These are phyloP conservation scores for Drosophila bocki DNA, from an alignment of 1,140 invertebrate species.

Conservation along the genomic window DNA sequence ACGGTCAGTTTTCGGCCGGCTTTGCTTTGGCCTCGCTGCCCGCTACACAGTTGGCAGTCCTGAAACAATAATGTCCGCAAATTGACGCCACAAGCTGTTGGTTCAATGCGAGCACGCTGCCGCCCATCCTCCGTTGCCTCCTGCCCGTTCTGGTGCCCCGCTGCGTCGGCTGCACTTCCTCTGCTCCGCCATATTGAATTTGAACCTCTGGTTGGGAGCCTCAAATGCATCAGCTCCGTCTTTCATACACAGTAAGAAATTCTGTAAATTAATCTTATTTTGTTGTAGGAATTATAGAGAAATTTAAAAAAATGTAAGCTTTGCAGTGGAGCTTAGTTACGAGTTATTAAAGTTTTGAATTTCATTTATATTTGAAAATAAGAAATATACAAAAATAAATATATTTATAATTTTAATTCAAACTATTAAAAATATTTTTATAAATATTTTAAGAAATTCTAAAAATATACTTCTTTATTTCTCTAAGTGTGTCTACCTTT, in stretches of 20 bases:
- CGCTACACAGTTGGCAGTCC: conserved; percentile 69
- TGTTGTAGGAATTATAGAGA: rapidly evolving
- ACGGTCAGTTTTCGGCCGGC: conserved; percentile 66
- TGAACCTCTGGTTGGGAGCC: conserved; percentile 46
- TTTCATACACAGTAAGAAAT: not conserved
- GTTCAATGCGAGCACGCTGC: conserved; percentile 57
- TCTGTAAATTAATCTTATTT: not conserved
- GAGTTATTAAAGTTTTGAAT: too few species aligned
- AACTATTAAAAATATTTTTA: not conserved
- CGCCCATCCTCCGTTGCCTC: not conserved
- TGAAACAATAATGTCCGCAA: conserved; percentile 83
- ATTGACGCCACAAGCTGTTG: conserved; percentile 83
- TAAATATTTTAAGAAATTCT: too few species aligned
- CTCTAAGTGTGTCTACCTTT: not conserved
- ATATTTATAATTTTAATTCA: not conserved
- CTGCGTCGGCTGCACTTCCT: conserved; percentile 73
- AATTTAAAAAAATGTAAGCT: not conserved
- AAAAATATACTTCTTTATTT: not conserved
- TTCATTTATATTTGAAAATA: not conserved
- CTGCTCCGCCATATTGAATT: conserved; percentile 76
- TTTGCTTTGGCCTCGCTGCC: conserved; percentile 66
- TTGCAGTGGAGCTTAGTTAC: too few species aligned
- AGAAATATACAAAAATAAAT: not conserved
- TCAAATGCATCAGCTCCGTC: conserved; percentile 30
- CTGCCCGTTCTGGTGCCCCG: conserved; percentile 6